Base-by-base conservation (phyloP, 2,113 vertebrate genomes). In the Ctenodactylus gundi region DNA sequence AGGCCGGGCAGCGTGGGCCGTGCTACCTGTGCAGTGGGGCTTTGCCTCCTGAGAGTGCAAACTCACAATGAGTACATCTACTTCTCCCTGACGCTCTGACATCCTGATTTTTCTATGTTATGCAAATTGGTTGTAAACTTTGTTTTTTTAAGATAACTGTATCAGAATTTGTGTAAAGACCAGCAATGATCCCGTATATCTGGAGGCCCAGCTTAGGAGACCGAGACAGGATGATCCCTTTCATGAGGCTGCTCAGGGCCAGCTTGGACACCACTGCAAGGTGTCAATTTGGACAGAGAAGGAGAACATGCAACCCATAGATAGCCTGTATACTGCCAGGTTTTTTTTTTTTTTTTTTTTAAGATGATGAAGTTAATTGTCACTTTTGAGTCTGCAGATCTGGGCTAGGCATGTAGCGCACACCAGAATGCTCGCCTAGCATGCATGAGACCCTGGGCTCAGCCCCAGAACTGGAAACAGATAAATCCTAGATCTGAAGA, bases 91-190 rank as follows among this genome's bases (percentile, higher is more conserved):
- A 95, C 55, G 29, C 73, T 20, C 44, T 31, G 36, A 76, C 76
- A 94, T 88, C 49, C 27, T 31, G 41, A 44, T 58, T 82, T 60
- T 31, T 89, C 3, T 44, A 36, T 25, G 20, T 57, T 46, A 55
- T 84, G 57, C 39, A 65, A 64, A 39, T 53, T 68, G 14, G 15
- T 0, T 44, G 6, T 86, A 27, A 82, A 72, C 77, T 58, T 36
- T 78, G 29, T 7, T 75, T 73, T 67, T 89, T 73, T 36, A 88
- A 72, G 90, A 41, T 78, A 58, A 88, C n/a, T n/a, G n/a, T n/a
- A n/a, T n/a, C 20, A n/a, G 12, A 92, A 46, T 27, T 55, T 67
- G 9, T 44, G 21, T 67, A 60, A 65, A 46, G 62, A 36, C 12
- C 1, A 23, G n/a, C 41, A 10, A 29, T 23, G 12, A 58, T 92